Conservation (phyloP, 2,888 invertebrate genomes). For the Himalopsyche anomala region DNA sequence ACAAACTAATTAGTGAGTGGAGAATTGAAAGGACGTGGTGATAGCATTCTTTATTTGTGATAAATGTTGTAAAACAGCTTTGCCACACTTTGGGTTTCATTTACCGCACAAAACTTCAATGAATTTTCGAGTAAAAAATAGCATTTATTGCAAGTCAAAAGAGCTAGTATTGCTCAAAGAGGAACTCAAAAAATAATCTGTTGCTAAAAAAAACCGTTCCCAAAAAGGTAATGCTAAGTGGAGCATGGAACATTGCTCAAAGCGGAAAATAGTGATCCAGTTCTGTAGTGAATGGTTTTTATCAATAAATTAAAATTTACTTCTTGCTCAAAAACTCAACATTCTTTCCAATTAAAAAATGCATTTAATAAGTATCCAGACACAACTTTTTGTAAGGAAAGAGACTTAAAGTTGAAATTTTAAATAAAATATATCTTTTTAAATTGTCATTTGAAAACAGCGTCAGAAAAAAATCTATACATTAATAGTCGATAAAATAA, state of each 20-base stretch:
- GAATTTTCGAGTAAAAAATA: background rate
- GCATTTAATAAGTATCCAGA: too few relatives aligned
- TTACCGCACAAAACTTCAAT: background rate
- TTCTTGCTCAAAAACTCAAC: too few relatives aligned
- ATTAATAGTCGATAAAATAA: too few relatives aligned
- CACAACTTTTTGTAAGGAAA: too few relatives aligned
- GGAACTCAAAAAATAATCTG: background rate
- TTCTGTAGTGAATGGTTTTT: background rate
- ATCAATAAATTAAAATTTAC: background rate
- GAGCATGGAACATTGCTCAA: conserved; percentile 16
- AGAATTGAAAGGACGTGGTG: background rate
- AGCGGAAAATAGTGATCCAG: background rate
- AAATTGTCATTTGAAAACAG: too few relatives aligned
- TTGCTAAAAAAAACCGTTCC: background rate
- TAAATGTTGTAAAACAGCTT: background rate
- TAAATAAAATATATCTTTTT: too few relatives aligned
- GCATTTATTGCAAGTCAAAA: background rate
- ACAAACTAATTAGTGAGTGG: too few relatives aligned
- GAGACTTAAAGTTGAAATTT: too few relatives aligned
- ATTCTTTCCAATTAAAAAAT: too few relatives aligned
- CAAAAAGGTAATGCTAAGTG: conserved; percentile 3
- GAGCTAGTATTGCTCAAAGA: background rate
- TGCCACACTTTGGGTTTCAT: background rate
- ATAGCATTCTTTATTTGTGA: background rate
- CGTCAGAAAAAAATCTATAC: too few relatives aligned